A percentile compares a stretch with the other conserved stretches of the same genome.
Conservation (phyloP, 2,113 vertebrate species). For the Protobothrops mucrosquamatus region DNA sequence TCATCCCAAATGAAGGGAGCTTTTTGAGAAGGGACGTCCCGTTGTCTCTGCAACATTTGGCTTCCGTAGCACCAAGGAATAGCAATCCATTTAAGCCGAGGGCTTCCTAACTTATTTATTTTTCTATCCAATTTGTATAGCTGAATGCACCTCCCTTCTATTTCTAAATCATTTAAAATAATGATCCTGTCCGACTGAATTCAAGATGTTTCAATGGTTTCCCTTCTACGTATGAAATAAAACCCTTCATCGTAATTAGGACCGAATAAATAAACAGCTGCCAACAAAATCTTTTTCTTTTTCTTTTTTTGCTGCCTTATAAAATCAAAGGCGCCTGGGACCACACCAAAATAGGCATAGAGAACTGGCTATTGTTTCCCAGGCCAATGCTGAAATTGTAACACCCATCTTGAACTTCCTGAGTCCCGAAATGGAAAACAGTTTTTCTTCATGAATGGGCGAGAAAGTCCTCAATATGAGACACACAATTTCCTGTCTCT, state of each 20-base stretch:
- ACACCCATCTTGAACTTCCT: background rate
- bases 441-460: background rate
- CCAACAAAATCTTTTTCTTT: background rate
- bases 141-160: too few species aligned
- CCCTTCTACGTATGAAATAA: background rate
- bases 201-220: background rate
- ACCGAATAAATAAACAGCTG: background rate
- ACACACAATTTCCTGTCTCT: background rate
- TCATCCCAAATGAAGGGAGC: constrained; percentile 6
- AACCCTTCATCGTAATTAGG: background rate
- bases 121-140: background rate
- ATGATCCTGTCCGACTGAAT: background rate
- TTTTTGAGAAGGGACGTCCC: background rate
- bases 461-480: background rate
- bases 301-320: too few species aligned
- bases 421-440: background rate
- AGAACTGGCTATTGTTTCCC: background rate
- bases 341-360: background rate
- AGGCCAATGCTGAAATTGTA: background rate
- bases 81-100: background rate
- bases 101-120: background rate
- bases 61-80: background rate
- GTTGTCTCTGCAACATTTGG: background rate
- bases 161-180: background rate
- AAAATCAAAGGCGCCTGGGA: background rate